A percentile compares a stretch with the other conserved stretches of the same genome.
Evolutionary conservation across 2,797 vertebrate genomes (phyloP).

Genomic region (Lagodon rhomboides): DNA sequence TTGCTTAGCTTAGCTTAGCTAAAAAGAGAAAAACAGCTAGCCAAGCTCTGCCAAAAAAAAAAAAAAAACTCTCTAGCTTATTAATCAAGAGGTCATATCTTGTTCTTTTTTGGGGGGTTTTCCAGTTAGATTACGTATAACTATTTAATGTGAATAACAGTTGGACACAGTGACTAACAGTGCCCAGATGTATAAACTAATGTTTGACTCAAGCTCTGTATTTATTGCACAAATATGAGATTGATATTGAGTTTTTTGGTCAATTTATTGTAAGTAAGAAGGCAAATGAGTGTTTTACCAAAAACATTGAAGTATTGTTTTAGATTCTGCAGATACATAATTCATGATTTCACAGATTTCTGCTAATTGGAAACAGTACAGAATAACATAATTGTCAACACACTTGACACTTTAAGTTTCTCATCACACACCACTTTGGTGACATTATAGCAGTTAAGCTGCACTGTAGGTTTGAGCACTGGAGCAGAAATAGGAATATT

Average conservation of each 20-base stretch:
- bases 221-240: not conserved
- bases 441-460: constrained; percentile 46
- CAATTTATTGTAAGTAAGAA: not conserved
- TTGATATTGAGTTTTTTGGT: not conserved
- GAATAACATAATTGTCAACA: not conserved
- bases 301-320: not conserved
- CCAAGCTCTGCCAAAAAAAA: not conserved
- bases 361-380: not conserved
- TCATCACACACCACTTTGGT: constrained; percentile 21
- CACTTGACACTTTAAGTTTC: constrained; percentile 5
- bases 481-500: constrained; percentile 61
- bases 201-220: not conserved
- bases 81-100: not conserved
- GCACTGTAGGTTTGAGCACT: constrained; percentile 38
- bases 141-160: not conserved
- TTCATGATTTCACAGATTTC: not conserved
- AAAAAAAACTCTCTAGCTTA: not conserved
- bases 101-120: not conserved
- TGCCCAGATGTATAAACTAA: not conserved
- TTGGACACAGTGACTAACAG: no score
- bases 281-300: not conserved
- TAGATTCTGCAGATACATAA: not conserved
- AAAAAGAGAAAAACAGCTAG: not conserved
- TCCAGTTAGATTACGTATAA: not conserved
- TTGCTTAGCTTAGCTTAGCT: not conserved